Base-by-base conservation (phyloP, 2,888 invertebrate genomes). In the Ophion ventricosus region DNA sequence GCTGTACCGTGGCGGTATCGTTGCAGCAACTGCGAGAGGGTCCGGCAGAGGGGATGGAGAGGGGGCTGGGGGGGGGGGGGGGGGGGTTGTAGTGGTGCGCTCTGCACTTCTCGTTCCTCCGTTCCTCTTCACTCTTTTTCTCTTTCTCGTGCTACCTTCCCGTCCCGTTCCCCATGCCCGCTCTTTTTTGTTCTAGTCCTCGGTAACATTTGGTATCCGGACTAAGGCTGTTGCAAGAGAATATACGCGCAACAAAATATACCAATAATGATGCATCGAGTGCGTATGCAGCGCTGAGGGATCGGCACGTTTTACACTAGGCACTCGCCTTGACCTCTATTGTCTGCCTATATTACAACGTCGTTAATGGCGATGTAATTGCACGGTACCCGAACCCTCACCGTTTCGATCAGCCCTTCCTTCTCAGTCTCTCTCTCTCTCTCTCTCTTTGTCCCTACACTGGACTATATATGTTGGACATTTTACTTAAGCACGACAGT, bases 171-270 rank as follows among this genome's bases (percentile, higher is more conserved):
- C 54, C 35, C 57, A 23, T 67, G 49, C 49, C 70, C 43, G 8
- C 69, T 64, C 66, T 85, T 87, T 88, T 89, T 90, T 89, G 88
- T 90, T 90, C 89, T 90, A 90, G 88, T 81, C 86, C 86, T 88
- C 85, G 80, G 91, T 80, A 91, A 92, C 92, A 92, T 92, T 92
- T 91, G 92, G 92, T 88, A 89, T 88, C 90, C 91, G 89, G 80
- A 64, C 78, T 83, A 64, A 83, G 75, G 83, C 78, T 80, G 83
- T 76, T 78, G 81, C 84, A 75, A 73, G 59, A 26, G 78, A 57
- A 10, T 10, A 56, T 66, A 40, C 66, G 43, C 76, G 57, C 73
- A 57, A 78, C 59, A 70, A 70, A 73, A 73, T 61, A 23, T 61
- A 82, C 87, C 40, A 77, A 79, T 77, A 56, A 70, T 40, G 59